Evolutionary conservation across 2,888 invertebrate species (phyloP), one percentile per base, ranked within the genome.

Genomic region (Glyphotaelius pellucidus): DNA sequence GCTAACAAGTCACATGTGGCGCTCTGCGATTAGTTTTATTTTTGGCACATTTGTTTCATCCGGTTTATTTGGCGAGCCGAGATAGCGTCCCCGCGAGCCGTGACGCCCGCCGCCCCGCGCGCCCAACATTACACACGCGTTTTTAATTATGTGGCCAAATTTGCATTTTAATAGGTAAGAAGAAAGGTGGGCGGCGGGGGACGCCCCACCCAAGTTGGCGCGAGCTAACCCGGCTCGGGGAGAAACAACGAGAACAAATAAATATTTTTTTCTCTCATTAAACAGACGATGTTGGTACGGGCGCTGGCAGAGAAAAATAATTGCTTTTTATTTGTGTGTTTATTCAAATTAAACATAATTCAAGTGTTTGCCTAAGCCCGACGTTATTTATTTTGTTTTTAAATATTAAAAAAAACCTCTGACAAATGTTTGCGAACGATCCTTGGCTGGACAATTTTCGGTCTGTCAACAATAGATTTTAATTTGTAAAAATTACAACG

Each of bases 191-290:
- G 92, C 42, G 91, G 32, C 80, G 92, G 92, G 92, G 85, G 90
- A 91, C 89, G 89, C 91, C 91, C 89, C 90, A 42, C 80, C 92
- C 89, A 83, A 90, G 91, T 90, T 87, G 79, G 89, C 94, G 92
- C 94, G 94, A 94, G 91, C 94, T 94, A 94, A 93, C 94, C 94
- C 92, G 93, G 93, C 93, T 94, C 94, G 93, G 93, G 95, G 95
- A 95, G 95, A 95, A 95, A 95, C 91, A 80, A 86, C 81, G 80
- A 89, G 79, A 87, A 86, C 91, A 93, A 91, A 92, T 92, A 93
- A 88, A 92, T 91, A 93, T 92, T 92, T 92, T 93, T 93, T 92
- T 90, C 79, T 91, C 85, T 90, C 91, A 90, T 91, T 91, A 92
- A 92, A 91, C 91, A 91, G 92, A 92, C 92, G 84, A 83, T 92